phyloP scores from a whole-genome alignment of 2,888 invertebrate species.

The Ichneumoninae sp. region DNA sequence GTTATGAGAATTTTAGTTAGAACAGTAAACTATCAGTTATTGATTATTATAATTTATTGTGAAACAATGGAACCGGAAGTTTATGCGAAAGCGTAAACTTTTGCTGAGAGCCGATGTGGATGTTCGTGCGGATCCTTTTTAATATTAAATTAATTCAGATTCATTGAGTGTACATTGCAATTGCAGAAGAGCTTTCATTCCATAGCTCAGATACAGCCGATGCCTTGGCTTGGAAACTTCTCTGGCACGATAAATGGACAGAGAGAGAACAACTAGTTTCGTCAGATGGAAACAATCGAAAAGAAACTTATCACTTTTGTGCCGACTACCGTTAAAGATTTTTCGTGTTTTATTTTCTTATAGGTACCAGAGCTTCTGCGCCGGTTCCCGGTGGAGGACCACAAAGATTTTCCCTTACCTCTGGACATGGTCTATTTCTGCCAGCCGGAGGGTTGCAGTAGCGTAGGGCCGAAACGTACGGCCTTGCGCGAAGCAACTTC shows the following conservation, averaged over 20 bases:
- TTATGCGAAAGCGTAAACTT: background rate
- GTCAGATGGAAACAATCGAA: background rate
- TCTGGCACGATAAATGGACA: background rate
- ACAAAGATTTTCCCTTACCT: slow-evolving; percentile 98
- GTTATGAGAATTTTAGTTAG: background rate
- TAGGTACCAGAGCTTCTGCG: slow-evolving; percentile 97
- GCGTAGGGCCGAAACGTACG: slow-evolving; percentile 94
- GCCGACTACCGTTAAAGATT: background rate
- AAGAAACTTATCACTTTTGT: slow-evolving; percentile 5
- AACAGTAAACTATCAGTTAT: background rate
- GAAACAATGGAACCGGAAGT: background rate
- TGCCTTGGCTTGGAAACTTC: too few relatives aligned
- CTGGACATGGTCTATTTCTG: slow-evolving; percentile 99
- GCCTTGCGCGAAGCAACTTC: slow-evolving; percentile 96
- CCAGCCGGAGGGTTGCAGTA: slow-evolving; percentile 99
- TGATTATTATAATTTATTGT: background rate
- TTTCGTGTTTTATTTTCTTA: slow-evolving; percentile 81
- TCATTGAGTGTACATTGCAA: background rate
- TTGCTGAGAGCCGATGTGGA: background rate
- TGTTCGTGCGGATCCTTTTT: background rate
- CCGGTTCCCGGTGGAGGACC: slow-evolving; percentile 97
- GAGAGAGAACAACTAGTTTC: background rate
- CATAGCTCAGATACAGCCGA: too few relatives aligned
- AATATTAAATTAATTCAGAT: background rate
- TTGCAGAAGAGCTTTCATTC: too few relatives aligned